Conservation (phyloP, 2,113 vertebrate genomes). For the Isurus oxyrinchus region DNA sequence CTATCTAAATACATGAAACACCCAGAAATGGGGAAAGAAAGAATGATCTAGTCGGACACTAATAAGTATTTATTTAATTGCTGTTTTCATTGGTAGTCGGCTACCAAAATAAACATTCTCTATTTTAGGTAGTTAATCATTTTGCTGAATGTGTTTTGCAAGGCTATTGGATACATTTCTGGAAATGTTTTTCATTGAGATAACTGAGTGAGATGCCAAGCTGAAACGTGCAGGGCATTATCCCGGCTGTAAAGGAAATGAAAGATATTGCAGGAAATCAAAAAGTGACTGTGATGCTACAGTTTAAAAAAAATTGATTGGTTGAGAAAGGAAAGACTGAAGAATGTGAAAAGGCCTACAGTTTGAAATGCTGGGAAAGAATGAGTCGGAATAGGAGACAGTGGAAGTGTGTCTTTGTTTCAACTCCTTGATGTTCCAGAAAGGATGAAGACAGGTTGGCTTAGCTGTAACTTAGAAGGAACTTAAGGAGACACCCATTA, state of each 20-base stretch:
- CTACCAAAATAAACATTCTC: neutral
- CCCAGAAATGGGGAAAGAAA: neutral
- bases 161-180: neutral
- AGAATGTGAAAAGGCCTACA: neutral
- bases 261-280: neutral
- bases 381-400: neutral
- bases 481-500: neutral
- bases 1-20: neutral
- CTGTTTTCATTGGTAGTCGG: neutral
- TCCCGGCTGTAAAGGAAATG: neutral
- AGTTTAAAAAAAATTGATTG: neutral
- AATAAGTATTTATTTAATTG: neutral
- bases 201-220: neutral
- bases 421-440: neutral
- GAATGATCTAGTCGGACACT: neutral
- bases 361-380: neutral
- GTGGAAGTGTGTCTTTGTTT: neutral
- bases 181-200: neutral
- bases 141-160: neutral
- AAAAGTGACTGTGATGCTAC: neutral
- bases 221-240: neutral
- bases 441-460: neutral
- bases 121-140: neutral
- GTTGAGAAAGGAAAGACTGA: neutral
- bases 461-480: neutral